Percentiles rank a stretch among this genome's conserved stretches.
phyloP scores from a whole-genome alignment of 2,888 invertebrate genomes.

The Melinopterus prodromus region DNA sequence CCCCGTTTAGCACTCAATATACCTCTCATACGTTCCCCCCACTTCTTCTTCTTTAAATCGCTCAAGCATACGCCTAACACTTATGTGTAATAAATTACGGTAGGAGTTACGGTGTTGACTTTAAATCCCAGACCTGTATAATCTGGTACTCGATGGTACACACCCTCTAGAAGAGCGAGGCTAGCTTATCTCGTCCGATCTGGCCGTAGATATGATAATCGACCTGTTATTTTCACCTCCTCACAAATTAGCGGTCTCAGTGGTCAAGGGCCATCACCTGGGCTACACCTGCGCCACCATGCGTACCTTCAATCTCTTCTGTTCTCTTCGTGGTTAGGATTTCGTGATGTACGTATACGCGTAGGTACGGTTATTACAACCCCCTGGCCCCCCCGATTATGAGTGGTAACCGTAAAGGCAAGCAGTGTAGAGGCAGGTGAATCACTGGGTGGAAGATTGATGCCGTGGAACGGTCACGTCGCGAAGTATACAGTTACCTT shows the following conservation, averaged over 20 bases:
- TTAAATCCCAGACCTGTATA: conserved; percentile 52
- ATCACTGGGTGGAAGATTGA: conserved; percentile 46
- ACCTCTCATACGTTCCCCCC: conserved; percentile 6
- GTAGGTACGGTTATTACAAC: conserved; percentile 31
- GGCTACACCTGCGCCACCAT: conserved; percentile 52
- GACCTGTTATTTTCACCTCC: conserved; percentile 60
- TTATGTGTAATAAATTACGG: conserved; percentile 49
- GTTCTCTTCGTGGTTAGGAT: neutral
- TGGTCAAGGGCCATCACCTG: conserved; percentile 51
- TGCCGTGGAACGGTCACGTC: conserved; percentile 38
- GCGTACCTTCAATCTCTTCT: neutral
- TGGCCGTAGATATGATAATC: conserved; percentile 56
- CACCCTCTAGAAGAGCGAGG: conserved; percentile 27
- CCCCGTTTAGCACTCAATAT: neutral
- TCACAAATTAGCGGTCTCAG: conserved; percentile 58
- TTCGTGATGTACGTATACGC: conserved; percentile 18
- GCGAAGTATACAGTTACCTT: conserved; percentile 28
- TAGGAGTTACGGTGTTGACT: conserved; percentile 54
- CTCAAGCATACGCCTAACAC: conserved; percentile 40
- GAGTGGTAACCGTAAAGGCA: conserved; percentile 40
- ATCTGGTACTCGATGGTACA: conserved; percentile 46
- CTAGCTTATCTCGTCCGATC: conserved; percentile 37
- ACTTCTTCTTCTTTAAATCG: conserved; percentile 25
- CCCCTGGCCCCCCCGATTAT: conserved; percentile 43
- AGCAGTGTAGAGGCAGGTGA: conserved; percentile 44